Conservation (phyloP, 2,888 invertebrate genomes). For the Epiperipatus broadwayi region DNA sequence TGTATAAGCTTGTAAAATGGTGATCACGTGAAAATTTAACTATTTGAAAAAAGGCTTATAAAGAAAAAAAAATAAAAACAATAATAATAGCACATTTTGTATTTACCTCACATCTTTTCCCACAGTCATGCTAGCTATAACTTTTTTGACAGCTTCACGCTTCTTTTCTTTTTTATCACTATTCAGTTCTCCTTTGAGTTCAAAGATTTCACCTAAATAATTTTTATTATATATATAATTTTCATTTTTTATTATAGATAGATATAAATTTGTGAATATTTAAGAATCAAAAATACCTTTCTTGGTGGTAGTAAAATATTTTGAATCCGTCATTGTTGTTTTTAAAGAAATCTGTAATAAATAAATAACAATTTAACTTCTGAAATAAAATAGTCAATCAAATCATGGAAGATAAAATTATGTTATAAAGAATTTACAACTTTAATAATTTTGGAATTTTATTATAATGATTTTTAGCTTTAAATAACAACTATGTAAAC, state of each 20-base stretch:
- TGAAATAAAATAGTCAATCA: no score
- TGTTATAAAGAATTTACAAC: no score
- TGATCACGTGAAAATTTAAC: no score
- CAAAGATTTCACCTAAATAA: slow-evolving; percentile 71
- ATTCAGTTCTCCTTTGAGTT: slow-evolving; percentile 92
- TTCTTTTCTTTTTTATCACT: slow-evolving; percentile 99
- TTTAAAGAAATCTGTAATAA: no score
- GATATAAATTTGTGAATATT: slow-evolving; percentile 8
- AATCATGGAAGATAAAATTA: no score
- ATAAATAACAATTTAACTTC: no score
- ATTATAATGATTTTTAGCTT: no score
- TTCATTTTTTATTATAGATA: background rate
- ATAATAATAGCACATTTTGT: background rate
- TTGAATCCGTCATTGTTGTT: slow-evolving; percentile 99
- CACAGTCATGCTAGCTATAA: slow-evolving; percentile 99
- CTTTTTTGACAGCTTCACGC: slow-evolving; percentile 98
- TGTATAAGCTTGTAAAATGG: no score
- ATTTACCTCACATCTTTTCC: slow-evolving; percentile 74
- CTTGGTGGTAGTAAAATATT: slow-evolving; percentile 98
- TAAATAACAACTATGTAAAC: no score
- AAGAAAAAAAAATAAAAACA: background rate
- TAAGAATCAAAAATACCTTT: slow-evolving; percentile 41
- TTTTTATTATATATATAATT: background rate
- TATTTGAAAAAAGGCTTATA: no score
- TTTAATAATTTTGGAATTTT: no score